Base-by-base conservation (phyloP, 2,113 vertebrate species). In the Pandion haliaetus region DNA sequence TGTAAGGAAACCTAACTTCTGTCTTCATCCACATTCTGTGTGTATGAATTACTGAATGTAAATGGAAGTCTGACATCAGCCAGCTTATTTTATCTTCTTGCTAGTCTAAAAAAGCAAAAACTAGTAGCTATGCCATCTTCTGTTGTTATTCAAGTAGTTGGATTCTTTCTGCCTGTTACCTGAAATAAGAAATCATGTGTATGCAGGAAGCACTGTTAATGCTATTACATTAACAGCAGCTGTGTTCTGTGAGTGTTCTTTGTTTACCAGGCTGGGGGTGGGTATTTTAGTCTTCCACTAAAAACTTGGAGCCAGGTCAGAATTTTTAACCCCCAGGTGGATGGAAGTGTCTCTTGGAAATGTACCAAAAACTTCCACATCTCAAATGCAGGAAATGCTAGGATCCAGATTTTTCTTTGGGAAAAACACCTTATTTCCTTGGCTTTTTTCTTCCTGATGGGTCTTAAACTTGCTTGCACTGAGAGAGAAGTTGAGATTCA, bases 1-100 rank as follows among this genome's bases (percentile, higher is more conserved):
- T 99, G 99, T 99, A 99, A 98, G 99, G 93, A 96, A 77, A 36
- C 66, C 16, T 18, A 4, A n/a, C 49, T 96, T 83, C 29, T 92
- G 31, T 59, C 28, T 57, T 49, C 12, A 6, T 65, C 17, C 5
- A 1, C 19, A 8, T 84, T 71, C 14, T 76, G 40, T 74, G n/a
- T n/a, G n/a, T n/a, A n/a, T n/a, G n/a, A n/a, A n/a, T 50, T 12
- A 1, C 18, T 63, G 38, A 58, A 31, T 58, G 17, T 67, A 31
- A 29, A 3, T 45, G 54, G 21, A 29, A 80, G 31, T 49, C 38
- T 90, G 57, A n/a, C 26, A 34, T 49, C 42, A 77, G 25, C 36
- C 40, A 49, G 36, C 3, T 57, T 47, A 8, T 28, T 76, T 40
- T 12, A 49, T 71, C 44, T 21, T 74, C 34, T 72, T 88, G 47